Evolutionary conservation across 2,888 invertebrate genomes (phyloP).

Genomic region (Chrysodeixis includens): DNA sequence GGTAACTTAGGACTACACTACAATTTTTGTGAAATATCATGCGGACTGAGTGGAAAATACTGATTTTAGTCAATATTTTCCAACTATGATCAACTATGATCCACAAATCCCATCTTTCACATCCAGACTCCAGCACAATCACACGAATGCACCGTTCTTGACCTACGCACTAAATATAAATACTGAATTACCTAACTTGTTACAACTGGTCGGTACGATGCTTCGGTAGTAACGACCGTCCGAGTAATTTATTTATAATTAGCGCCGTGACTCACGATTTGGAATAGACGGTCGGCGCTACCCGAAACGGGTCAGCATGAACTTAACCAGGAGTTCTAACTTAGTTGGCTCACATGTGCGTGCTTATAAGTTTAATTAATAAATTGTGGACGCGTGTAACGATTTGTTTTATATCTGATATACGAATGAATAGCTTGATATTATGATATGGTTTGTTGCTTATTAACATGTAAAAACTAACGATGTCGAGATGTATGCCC

Average conservation of each 20-base stretch:
- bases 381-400: neutral
- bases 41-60: no score
- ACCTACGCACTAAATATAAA: slow-evolving; percentile 73
- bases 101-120: neutral
- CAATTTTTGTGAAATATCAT: no score
- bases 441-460: no score
- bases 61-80: no score
- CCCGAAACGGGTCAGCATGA: slow-evolving; percentile 63
- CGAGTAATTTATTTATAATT: slow-evolving; percentile 69
- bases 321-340: slow-evolving; percentile 38
- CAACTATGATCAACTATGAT: no score
- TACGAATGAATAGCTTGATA: no score
- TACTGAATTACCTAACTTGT: slow-evolving; percentile 69
- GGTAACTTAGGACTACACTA: no score
- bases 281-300: slow-evolving; percentile 62
- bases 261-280: slow-evolving; percentile 67
- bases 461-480: no score
- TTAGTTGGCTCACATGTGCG: slow-evolving; percentile 33
- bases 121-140: slow-evolving; percentile 3
- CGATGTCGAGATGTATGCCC: no score
- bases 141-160: slow-evolving; percentile 65
- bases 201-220: slow-evolving; percentile 49
- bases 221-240: slow-evolving; percentile 62
- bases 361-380: slow-evolving; percentile 19
- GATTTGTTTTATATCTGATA: neutral